Evolutionary conservation across 2,888 invertebrate genomes (phyloP).

Genomic region (Hydrotaea cyrtoneurina): DNA sequence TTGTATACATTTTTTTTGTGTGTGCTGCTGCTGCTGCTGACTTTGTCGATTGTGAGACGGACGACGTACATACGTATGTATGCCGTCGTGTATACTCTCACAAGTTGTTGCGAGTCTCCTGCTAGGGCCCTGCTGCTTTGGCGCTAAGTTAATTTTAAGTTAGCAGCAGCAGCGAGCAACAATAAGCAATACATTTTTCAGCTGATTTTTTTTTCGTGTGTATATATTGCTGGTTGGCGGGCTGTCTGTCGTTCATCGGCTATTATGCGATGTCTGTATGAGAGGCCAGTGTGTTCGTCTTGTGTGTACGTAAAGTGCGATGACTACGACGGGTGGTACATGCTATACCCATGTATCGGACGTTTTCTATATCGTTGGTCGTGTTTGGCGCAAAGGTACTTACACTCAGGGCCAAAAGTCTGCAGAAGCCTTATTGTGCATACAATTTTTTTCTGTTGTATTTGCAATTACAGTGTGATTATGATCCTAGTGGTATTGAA

Average conservation of each 20-base stretch:
- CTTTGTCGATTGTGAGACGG: too few relatives aligned
- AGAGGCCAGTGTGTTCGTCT: neutral
- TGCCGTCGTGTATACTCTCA: constrained; percentile 32
- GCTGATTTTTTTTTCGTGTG: constrained; percentile 55
- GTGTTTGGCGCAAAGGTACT: too few relatives aligned
- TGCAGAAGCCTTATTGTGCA: too few relatives aligned
- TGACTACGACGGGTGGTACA: neutral
- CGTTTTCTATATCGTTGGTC: too few relatives aligned
- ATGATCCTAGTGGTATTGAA: too few relatives aligned
- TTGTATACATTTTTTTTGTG: constrained; percentile 7
- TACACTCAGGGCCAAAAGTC: too few relatives aligned
- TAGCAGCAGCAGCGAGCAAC: constrained; percentile 50
- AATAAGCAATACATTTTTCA: constrained; percentile 61
- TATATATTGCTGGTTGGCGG: neutral
- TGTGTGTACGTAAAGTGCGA: neutral
- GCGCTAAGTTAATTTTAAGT: constrained; percentile 64
- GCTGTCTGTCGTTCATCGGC: neutral
- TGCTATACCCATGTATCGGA: too few relatives aligned
- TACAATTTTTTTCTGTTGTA: too few relatives aligned
- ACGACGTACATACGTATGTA: neutral
- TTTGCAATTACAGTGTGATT: too few relatives aligned
- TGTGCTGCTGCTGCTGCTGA: constrained; percentile 10
- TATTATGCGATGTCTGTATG: constrained; percentile 1
- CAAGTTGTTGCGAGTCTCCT: constrained; percentile 64
- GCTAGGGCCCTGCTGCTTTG: constrained; percentile 54